Evolutionary conservation across 2,888 invertebrate genomes (phyloP), one percentile per base, ranked within the genome.

Genomic region (Heliconius charithonia): DNA sequence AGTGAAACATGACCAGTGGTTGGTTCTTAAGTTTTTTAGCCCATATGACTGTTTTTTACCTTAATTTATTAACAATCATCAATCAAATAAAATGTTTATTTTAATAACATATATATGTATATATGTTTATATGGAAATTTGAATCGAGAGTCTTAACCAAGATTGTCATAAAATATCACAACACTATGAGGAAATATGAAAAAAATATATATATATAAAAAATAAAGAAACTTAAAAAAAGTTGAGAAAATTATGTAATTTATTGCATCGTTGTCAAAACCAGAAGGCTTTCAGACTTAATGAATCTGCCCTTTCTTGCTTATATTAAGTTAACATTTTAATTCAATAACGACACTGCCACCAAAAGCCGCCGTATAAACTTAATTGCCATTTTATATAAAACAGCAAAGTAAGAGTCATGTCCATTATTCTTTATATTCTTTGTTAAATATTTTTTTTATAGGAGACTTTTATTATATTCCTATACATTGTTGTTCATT

Each of bases 311-410:
- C 72, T 59, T 56, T 59, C 59, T 72, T 59, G 37, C 72, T 72
- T 59, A 56, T 59, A 72, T 59, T 59, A 37, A 59, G 32, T 72
- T 56, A 72, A 37, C 16, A 16, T 59, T 56, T 72, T 72, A 59
- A 72, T 72, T 72, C 72, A 59, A 72, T 72, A 32, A 72, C 37
- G 59, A n/a, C 56, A 59, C 72, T 72, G 72, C 72, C 41, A 59
- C 51, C 56, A 59, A n/a, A 59, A 37, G 22, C n/a, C 51, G 19
- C 56, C 25, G 22, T 56, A 59, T 59, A 37, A 59, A 59, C 56
- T 32, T 59, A 72, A 72, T 72, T 32, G 32, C 59, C 22, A 29
- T 27, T 72, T 56, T 56, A 29, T n/a, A 71, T 72, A 56, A 29
- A 56, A 29, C 29, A 56, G n/a, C n/a, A 56, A 22, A 19, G 2